A percentile compares a stretch with the other conserved stretches of the same genome.
These are phyloP conservation scores for Rutpela maculata DNA, from an alignment of 2,888 invertebrate genomes.

Conservation along the genomic window DNA sequence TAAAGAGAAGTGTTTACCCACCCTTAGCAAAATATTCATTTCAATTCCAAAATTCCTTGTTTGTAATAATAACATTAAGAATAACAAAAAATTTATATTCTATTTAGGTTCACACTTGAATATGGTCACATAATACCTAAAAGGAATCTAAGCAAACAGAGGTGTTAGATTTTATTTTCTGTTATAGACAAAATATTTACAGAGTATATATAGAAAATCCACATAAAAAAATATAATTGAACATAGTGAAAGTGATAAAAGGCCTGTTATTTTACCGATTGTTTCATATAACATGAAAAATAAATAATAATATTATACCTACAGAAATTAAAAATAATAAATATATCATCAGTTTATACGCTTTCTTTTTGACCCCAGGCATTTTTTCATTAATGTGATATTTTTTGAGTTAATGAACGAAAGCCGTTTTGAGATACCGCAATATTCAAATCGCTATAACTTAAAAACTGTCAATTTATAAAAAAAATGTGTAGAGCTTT, in stretches of 20 bases:
- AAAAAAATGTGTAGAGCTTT: too few relatives aligned
- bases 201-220: slow-evolving; percentile 12
- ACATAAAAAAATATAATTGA: neutral
- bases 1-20: slow-evolving; percentile 33
- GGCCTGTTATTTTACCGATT: neutral
- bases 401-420: too few relatives aligned
- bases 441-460: too few relatives aligned
- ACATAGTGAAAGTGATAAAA: neutral
- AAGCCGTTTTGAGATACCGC: too few relatives aligned
- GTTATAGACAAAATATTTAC: slow-evolving; percentile 32
- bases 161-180: slow-evolving; percentile 28
- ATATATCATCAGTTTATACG: too few relatives aligned
- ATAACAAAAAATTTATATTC: slow-evolving; percentile 37
- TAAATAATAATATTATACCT: too few relatives aligned
- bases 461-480: too few relatives aligned
- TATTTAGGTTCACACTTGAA: slow-evolving; percentile 28
- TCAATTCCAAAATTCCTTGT: slow-evolving; percentile 32
- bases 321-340: too few relatives aligned
- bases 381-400: too few relatives aligned
- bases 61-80: slow-evolving; percentile 37
- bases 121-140: slow-evolving; percentile 12
- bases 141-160: slow-evolving; percentile 34
- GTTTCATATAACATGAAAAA: neutral
- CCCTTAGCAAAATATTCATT: slow-evolving; percentile 41
- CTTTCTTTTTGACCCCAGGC: too few relatives aligned